These are phyloP conservation scores for Heliconius himera DNA, from an alignment of 1,140 invertebrate species.

Conservation along the genomic window DNA sequence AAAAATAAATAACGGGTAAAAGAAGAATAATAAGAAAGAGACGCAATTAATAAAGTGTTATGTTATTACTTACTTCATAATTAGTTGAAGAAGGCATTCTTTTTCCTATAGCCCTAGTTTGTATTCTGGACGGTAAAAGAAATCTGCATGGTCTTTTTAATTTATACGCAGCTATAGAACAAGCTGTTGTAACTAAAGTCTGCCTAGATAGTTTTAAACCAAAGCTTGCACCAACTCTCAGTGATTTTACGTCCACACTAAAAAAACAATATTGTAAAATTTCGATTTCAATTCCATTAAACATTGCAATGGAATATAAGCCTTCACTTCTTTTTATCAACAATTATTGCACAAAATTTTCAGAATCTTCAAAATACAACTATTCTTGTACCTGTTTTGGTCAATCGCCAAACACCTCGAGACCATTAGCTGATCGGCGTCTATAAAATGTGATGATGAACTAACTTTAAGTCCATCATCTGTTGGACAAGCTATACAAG, in stretches of 20 bases:
- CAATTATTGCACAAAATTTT: too few species aligned
- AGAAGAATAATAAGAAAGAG: too few species aligned
- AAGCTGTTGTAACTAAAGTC: conserved; percentile 16
- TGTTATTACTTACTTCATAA: conserved; percentile 81
- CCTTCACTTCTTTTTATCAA: too few species aligned
- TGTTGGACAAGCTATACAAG: conserved; percentile 82
- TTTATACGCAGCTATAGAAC: conserved; percentile 41
- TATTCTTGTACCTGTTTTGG: conserved; percentile 44
- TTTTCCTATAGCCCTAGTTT: conserved; percentile 86
- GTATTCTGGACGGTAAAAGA: conserved; percentile 82
- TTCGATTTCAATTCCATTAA: too few species aligned
- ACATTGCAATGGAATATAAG: too few species aligned
- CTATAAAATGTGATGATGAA: conserved; percentile 70
- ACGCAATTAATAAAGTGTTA: neutral
- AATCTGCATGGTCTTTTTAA: conserved; percentile 57
- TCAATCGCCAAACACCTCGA: conserved; percentile 79
- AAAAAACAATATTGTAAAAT: neutral
- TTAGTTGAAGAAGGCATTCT: conserved; percentile 80
- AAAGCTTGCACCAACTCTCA: conserved; percentile 25
- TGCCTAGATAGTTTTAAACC: conserved; percentile 28
- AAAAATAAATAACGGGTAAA: too few species aligned
- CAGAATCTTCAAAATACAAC: too few species aligned
- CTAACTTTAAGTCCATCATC: conserved; percentile 82
- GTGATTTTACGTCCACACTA: conserved; percentile 83
- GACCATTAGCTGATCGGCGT: conserved; percentile 81